Base-by-base conservation (phyloP, 2,797 vertebrate species). In the Oophaga sylvatica region DNA sequence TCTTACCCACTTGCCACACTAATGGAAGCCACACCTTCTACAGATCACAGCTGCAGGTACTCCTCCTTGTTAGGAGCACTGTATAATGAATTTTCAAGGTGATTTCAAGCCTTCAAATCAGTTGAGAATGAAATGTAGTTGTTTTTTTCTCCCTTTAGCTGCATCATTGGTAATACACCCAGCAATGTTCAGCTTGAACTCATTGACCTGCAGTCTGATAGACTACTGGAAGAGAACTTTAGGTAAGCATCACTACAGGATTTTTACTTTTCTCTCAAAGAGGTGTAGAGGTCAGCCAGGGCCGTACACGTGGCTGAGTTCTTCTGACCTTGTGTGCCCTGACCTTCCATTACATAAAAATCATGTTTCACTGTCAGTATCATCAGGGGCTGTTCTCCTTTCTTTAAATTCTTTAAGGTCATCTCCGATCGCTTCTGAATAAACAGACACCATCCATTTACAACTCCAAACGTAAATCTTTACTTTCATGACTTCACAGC, bases 181-280 rank as follows among this genome's bases (percentile, higher is more conserved):
- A 82, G 80, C 22, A 45, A 70, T 70, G 45, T 3, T 26, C 65
- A 83, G 48, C 6, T 53, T 8, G 48, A 68, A 56, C 63, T 83
- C 48, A 90, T 87, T 87, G 91, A 92, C 60, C 87, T 92, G 90
- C 90, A 92, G 90, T 90, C 91, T 90, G 88, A 93, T 62, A 13
- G 31, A 60, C 84, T 83, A 53, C 57, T 83, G 65, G 81, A 35
- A 70, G 81, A 70, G 35, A 62, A 70, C 65, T 83, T 83, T 70
- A 83, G 45, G 63, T 68, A 5, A 70, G 81, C 45, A 68, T 83
- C 65, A 70, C 81, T 83, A 41, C 71, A 87, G 5, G 26, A 81
- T 5, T 91, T 90, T 76, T 87, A 91, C 8, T 85, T 89, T 88
- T 83, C 45, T 53, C 84, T 91, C 57, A 90, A 9, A 53, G 48